Percentiles rank a stretch among this genome's conserved stretches.
phyloP scores from a whole-genome alignment of 2,797 vertebrate genomes.

The Mormyrops attenuatus region DNA sequence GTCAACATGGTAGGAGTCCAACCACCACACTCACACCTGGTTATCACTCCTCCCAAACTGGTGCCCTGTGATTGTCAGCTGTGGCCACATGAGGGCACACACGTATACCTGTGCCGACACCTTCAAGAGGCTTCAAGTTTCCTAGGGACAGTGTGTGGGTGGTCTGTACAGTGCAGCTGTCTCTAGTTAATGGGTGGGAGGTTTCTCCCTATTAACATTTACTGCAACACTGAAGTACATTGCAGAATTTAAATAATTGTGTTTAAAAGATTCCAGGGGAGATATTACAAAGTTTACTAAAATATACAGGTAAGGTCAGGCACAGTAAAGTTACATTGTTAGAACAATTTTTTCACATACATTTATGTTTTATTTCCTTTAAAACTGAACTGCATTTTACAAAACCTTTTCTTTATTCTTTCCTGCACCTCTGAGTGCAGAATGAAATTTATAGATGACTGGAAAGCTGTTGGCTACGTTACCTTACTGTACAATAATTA shows the following conservation, averaged over 20 bases:
- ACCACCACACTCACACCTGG: not conserved
- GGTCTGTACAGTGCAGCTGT: not conserved
- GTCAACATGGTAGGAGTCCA: conserved; percentile 77
- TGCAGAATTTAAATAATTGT: not conserved
- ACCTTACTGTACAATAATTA: not conserved
- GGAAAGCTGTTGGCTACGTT: not conserved
- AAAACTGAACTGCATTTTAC: not conserved
- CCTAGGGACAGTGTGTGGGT: not conserved
- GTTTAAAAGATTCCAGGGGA: not conserved
- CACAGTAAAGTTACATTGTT: not conserved
- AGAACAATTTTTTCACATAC: not conserved
- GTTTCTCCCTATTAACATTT: not conserved
- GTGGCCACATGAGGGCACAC: not conserved
- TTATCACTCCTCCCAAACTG: not conserved
- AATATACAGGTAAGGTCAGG: not conserved
- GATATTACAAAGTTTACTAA: not conserved
- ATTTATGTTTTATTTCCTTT: not conserved
- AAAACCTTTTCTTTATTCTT: not conserved
- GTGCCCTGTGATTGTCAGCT: not conserved
- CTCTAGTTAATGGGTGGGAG: not conserved
- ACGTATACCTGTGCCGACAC: not conserved
- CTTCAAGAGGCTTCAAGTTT: not conserved
- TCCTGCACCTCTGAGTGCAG: not conserved
- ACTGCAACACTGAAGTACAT: not conserved
- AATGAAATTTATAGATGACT: not conserved